Conservation (phyloP, 2,888 invertebrate species). For the Latrodectus hesperus region DNA sequence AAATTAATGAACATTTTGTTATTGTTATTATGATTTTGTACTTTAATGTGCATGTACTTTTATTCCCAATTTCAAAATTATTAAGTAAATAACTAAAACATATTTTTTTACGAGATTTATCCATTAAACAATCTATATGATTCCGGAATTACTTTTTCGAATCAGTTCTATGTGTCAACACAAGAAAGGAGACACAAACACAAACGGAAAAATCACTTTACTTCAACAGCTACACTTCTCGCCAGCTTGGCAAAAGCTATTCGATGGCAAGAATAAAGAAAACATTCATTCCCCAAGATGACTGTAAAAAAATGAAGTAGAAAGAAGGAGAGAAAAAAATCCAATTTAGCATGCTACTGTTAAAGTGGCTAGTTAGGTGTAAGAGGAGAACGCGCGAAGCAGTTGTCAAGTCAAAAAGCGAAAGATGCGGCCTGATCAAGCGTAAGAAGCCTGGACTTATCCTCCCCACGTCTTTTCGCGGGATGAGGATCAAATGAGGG, state of each 20-base stretch:
- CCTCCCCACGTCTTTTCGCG: conserved; percentile 14
- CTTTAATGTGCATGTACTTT: no score
- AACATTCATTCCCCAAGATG: background rate
- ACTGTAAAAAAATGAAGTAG: background rate
- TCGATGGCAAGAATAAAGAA: background rate
- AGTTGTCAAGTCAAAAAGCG: conserved; percentile 68
- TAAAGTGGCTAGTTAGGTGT: conserved; percentile 64
- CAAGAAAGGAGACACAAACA: no score
- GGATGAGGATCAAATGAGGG: background rate
- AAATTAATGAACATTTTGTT: no score
- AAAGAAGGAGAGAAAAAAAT: conserved; percentile 3
- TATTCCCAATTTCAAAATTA: no score
- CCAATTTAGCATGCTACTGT: conserved; percentile 29
- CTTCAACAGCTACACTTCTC: no score
- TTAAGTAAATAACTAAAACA: no score
- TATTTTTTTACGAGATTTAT: no score
- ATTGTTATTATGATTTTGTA: no score
- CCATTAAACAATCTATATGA: no score
- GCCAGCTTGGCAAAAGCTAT: background rate
- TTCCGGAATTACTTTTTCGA: no score
- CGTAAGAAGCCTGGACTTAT: conserved; percentile 52
- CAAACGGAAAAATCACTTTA: no score
- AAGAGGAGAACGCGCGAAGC: conserved; percentile 60
- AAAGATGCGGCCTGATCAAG: conserved; percentile 61
- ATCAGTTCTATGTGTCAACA: no score